Percentiles rank a stretch among this genome's conserved stretches.
These are phyloP conservation scores for Chelonia mydas DNA, from an alignment of 2,797 vertebrate genomes.

Conservation along the genomic window DNA sequence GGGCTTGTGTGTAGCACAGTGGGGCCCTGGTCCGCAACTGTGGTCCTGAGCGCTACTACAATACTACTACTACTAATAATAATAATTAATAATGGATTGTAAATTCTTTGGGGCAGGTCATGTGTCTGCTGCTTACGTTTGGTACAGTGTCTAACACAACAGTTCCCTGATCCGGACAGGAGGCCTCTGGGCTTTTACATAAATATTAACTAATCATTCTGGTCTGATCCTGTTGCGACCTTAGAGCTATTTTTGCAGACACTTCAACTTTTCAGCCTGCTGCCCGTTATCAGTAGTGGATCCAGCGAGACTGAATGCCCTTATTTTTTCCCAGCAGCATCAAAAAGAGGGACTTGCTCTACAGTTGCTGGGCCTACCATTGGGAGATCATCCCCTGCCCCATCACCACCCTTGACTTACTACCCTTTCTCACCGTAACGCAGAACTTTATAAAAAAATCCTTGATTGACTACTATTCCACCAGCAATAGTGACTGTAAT, in stretches of 20 bases:
- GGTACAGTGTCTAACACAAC: not conserved
- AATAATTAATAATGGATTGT: not conserved
- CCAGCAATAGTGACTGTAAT: not conserved
- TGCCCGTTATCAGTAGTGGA: not conserved
- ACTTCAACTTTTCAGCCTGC: not conserved
- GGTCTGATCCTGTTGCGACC: not conserved
- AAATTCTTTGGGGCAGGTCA: not conserved
- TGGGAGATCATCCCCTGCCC: not conserved
- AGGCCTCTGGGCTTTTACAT: not conserved
- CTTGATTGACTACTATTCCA: not conserved
- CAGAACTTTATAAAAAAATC: not conserved
- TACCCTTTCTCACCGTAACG: not conserved
- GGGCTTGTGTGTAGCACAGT: not conserved
- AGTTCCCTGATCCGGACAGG: not conserved
- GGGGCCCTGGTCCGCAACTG: not conserved
- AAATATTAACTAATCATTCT: not conserved
- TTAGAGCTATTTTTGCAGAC: not conserved
- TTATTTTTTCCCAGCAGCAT: not conserved
- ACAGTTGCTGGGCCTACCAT: fast-evolving
- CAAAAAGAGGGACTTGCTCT: not conserved
- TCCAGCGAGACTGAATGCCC: not conserved
- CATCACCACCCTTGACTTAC: not conserved
- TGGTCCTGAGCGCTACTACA: not conserved
- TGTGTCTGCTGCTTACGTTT: not conserved
- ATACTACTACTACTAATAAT: not conserved